These are phyloP conservation scores for Sphenopsis melanotis DNA, from an alignment of 2,797 vertebrate species.

Conservation along the genomic window DNA sequence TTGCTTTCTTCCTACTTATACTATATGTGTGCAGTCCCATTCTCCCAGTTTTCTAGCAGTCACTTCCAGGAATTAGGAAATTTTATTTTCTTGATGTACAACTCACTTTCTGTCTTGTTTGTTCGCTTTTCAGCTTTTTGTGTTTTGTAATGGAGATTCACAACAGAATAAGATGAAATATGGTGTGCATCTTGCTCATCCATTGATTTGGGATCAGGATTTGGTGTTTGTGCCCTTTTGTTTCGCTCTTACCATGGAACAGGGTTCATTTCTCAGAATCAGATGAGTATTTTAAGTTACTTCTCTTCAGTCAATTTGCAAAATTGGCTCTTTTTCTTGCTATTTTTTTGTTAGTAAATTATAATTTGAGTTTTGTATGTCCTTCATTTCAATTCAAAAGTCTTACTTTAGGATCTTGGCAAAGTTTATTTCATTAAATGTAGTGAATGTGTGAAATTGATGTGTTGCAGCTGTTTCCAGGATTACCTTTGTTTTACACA, in stretches of 20 bases:
- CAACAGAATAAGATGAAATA: not conserved
- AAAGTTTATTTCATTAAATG: not conserved
- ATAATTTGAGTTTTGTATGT: not conserved
- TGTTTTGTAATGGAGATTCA: not conserved
- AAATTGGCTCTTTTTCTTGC: not conserved
- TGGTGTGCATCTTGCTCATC: not conserved
- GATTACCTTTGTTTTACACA: rapidly evolving
- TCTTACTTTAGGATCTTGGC: not conserved
- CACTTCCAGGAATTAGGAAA: not conserved
- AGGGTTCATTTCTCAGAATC: not conserved
- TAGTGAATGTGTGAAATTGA: not conserved
- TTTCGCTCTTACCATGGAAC: not conserved
- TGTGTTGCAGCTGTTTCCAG: not conserved
- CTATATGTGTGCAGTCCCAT: not conserved
- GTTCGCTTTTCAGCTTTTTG: not conserved
- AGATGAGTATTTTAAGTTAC: not conserved
- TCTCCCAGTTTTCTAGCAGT: not conserved
- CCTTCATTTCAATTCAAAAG: not conserved
- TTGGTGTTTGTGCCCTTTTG: not conserved
- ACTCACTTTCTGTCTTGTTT: not conserved
- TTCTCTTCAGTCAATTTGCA: not conserved
- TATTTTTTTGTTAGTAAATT: not conserved
- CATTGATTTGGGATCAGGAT: not conserved
- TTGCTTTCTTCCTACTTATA: not conserved
- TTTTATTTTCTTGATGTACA: not conserved